phyloP scores from a whole-genome alignment of 1,140 invertebrate species.

The Neocloeon triangulifer region DNA sequence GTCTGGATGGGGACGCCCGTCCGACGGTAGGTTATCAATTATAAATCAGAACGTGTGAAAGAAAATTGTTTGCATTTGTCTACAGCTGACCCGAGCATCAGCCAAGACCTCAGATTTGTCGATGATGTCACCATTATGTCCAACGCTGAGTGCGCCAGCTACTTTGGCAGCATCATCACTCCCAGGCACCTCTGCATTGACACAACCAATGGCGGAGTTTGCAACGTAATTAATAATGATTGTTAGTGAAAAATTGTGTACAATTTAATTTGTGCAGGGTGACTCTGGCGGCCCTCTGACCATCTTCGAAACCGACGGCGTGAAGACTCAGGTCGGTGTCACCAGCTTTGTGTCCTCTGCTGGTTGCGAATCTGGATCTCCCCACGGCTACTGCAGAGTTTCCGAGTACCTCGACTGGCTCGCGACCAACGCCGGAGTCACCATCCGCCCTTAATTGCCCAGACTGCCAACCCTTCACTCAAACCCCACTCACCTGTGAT shows the following conservation, averaged over 20 bases:
- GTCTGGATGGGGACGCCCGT: constrained; percentile 21
- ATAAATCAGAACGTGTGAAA: no score
- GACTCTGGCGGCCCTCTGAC: constrained; percentile 24
- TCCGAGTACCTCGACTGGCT: constrained; percentile 26
- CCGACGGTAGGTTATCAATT: neutral
- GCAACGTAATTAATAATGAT: constrained; percentile 5
- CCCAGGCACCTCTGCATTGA: constrained; percentile 1
- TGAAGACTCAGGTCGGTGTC: constrained; percentile 19
- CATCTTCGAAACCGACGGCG: constrained; percentile 11
- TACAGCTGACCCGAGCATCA: constrained; percentile 3
- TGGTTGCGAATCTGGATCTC: constrained; percentile 23
- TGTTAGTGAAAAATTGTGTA: neutral
- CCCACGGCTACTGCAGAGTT: constrained; percentile 27
- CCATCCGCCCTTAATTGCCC: neutral
- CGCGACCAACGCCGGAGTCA: constrained; percentile 12
- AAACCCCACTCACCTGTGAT: no score
- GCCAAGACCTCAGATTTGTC: neutral
- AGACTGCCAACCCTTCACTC: no score
- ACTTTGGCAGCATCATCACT: constrained; percentile 3
- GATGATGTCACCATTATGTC: constrained; percentile 2
- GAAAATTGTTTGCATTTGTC: neutral
- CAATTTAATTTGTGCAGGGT: constrained; percentile 18
- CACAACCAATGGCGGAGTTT: constrained; percentile 6
- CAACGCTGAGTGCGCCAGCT: constrained; percentile 3
- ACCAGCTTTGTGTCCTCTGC: constrained; percentile 21